Evolutionary conservation across 2,888 invertebrate genomes (phyloP), one percentile per base, ranked within the genome.

Genomic region (Barypeithes pellucidus): DNA sequence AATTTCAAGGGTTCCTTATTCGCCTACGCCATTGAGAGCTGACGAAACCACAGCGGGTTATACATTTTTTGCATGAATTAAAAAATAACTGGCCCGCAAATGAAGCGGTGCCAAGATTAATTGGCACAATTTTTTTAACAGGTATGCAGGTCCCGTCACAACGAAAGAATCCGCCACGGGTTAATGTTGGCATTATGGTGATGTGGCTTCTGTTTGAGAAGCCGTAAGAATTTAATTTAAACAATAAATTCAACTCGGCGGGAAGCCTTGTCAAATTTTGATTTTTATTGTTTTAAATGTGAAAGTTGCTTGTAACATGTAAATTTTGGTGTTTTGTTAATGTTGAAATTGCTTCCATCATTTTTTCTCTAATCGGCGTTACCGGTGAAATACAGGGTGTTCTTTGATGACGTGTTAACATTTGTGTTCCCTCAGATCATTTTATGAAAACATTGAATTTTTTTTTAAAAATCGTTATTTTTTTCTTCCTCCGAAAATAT

Each of bases 151-250:
- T 45, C 45, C 72, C 67, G 67, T 67, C 72, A 65, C 68, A 71
- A 71, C 71, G 67, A 68, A 62, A 52, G 70, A 63, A 71, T 67
- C 54, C 71, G 43, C 68, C 43, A 63, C 67, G 75, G 71, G 62
- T 71, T 75, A 72, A 75, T 75, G 71, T 72, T 67, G 71, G 67
- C 65, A 75, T 75, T 75, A 75, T 74, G 74, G 43, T 74, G 74
- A 74, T 75, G 61, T 67, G 62, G 75, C 75, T 75, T 75, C 75
- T 75, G 75, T 75, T 75, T 63, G 71, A 63, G 62, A 71, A 71
- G 75, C 60, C 60, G 70, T 62, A 67, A 39, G 50, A 24, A 63
- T 73, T 73, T 73, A 73, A 73, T 73, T 69, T 65, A 65, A 69
- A 69, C 73, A 69, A 73, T 73, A 65, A 69, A 73, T 73, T 47